Evolutionary conservation across 2,888 invertebrate species (phyloP), one percentile per base, ranked within the genome.

Genomic region (Drosophila prolongata): DNA sequence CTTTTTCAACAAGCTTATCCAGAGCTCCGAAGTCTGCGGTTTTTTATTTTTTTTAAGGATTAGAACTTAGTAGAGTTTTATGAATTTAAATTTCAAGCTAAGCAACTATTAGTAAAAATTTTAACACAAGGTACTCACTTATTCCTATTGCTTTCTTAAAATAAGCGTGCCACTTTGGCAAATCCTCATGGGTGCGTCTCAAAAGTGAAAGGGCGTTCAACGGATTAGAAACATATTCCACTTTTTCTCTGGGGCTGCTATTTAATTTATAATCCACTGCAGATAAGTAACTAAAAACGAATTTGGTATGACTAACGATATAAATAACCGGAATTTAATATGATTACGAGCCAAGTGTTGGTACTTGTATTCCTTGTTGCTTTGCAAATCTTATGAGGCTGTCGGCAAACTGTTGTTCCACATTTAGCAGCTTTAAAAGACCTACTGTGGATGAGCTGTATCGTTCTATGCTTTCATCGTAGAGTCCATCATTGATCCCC

Each of bases 221-320:
- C 0, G 75, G 75, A 55, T 75, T 75, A 1, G 60, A 74, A 8
- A 74, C 46, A 43, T 52, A 75, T 6, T 49, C 46, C n/a, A 50
- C 35, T 10, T 16, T 19, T 19, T 69, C 49, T 6, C 35, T 8
- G 30, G 11, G n/a, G 40, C 11, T 56, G 37, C 1, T 42, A 9
- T 19, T 13, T 9, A 27, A 13, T 4, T 38, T 43, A 14, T 37
- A 50, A 27, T 42, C 24, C 3, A 43, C 46, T 3, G 52, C 56
- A 11, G 16, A 19, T 2, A 60, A 16, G 11, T 50, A 54, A 34
- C 61, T 65, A 44, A 19, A n/a, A 44, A 8, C 1, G 1, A 0
- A 1, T 4, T n/a, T 1, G 6, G 10, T 9, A 16, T 38, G 1
- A 9, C 16, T 10, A 19, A 3, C 10, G 3, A 9, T 3, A 1